Base-by-base conservation (phyloP, 2,888 invertebrate species). In the Drosophila infuscata region DNA sequence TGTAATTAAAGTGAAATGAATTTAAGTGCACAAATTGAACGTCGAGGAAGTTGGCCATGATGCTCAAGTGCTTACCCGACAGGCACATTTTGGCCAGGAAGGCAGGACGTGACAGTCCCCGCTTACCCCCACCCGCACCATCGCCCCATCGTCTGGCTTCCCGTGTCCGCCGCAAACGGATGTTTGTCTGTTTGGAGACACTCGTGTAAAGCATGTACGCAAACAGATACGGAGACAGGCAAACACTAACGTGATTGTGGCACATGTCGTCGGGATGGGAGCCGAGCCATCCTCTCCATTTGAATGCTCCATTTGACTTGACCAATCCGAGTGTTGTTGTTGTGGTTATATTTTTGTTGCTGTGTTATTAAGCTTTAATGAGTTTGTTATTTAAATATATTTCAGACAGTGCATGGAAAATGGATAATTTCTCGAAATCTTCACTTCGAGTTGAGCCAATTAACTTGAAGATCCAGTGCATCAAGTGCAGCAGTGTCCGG, bases 1-100 rank as follows among this genome's bases (percentile, higher is more conserved):
- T 83, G 90, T 85, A 90, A 85, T 85, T 85, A 85, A 90, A 85
- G 88, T 90, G 89, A 88, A 85, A 85, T 90, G 90, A 90, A 85
- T 85, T 85, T 90, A 85, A 90, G 85, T 88, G 88, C 85, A 83
- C 90, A 85, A 85, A 85, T 85, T 85, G 90, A 90, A 85, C 85
- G 90, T 64, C 52, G 86, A 79, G 86, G 71, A 82, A 88, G 88
- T 77, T 73, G 71, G 51, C 81, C 81, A 71, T 69, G 88, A 71
- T 67, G 88, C 71, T 66, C 76, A 65, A 81, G 71, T 73, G 68
- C 67, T 56, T 56, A 41, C 62, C 71, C 52, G 62, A 54, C 82
- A 63, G 64, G 65, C 67, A 69, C 66, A 51, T 54, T 68, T 43
- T 36, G 35, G 48, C 56, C 62, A 43, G 35, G 54, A 35, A 46